Percentiles rank a stretch among this genome's conserved stretches.
These are phyloP conservation scores for Lycaena phlaeas DNA, from an alignment of 2,888 invertebrate genomes.

Conservation along the genomic window DNA sequence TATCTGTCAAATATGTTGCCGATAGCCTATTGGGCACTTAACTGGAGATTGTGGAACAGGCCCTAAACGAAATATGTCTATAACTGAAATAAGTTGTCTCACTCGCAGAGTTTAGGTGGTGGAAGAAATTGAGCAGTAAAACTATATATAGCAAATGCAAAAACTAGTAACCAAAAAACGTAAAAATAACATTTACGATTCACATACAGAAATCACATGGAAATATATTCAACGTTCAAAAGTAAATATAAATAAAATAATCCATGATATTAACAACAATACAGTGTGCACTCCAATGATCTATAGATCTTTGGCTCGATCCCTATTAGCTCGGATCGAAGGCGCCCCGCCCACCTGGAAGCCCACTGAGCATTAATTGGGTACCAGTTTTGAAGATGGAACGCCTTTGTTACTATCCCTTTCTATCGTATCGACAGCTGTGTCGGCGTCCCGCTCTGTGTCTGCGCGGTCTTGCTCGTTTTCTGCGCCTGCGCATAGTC, in stretches of 20 bases:
- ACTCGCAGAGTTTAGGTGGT: too few species aligned
- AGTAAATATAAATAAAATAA: conserved; percentile 57
- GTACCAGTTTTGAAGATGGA: conserved; percentile 49
- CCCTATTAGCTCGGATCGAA: conserved; percentile 61
- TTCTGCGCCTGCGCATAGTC: conserved; percentile 58
- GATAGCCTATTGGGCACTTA: too few species aligned
- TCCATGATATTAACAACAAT: conserved; percentile 64
- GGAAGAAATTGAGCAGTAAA: too few species aligned
- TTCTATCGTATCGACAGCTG: conserved; percentile 18
- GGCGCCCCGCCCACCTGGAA: conserved; percentile 57
- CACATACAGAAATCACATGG: conserved; percentile 38
- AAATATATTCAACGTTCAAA: conserved; percentile 59
- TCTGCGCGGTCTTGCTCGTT: conserved; percentile 45
- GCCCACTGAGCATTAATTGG: conserved; percentile 72
- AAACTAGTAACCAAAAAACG: too few species aligned
- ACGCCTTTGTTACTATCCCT: conserved; percentile 50
- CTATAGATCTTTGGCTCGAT: conserved; percentile 69
- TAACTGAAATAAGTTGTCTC: too few species aligned
- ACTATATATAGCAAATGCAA: too few species aligned
- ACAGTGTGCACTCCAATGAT: conserved; percentile 52
- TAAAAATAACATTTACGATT: conserved; percentile 20
- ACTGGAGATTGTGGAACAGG: too few species aligned
- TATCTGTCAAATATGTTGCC: too few species aligned
- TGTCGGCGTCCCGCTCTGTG: conserved; percentile 23
- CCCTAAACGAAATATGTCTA: too few species aligned